Evolutionary conservation across 2,888 invertebrate species (phyloP).

Genomic region (Dusona sp.): DNA sequence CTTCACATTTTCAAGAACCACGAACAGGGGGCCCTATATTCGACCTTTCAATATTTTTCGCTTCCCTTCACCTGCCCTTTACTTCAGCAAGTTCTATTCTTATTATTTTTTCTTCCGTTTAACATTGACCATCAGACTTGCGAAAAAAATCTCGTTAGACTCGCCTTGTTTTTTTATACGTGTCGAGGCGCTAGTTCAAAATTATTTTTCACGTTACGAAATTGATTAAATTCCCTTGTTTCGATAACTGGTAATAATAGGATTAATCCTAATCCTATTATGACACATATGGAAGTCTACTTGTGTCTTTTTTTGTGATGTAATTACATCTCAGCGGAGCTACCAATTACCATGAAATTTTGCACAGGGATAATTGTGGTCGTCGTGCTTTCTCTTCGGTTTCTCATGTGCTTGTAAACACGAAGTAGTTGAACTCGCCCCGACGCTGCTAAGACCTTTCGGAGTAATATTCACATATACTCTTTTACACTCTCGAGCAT

Average conservation of each 20-base stretch:
- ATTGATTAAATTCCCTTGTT: background rate
- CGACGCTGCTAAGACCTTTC: background rate
- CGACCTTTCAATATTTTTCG: conserved; percentile 35
- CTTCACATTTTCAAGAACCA: conserved; percentile 47
- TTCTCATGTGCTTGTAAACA: conserved; percentile 44
- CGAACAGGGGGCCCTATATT: background rate
- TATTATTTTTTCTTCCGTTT: background rate
- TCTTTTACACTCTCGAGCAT: background rate
- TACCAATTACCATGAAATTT: background rate
- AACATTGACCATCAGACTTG: background rate
- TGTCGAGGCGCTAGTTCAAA: background rate
- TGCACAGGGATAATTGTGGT: background rate
- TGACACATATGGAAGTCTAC: no score
- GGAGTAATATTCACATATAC: background rate
- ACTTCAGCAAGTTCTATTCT: background rate
- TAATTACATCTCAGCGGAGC: background rate
- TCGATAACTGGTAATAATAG: no score
- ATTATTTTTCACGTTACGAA: background rate
- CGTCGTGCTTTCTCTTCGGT: background rate
- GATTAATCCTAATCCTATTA: no score
- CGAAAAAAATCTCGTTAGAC: background rate
- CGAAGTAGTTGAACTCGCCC: background rate
- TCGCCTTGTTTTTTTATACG: background rate
- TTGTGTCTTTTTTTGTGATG: background rate
- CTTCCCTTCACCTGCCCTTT: background rate